A percentile compares a stretch with the other conserved stretches of the same genome.
phyloP scores from a whole-genome alignment of 2,888 invertebrate species.

The Penaeus monodon region DNA sequence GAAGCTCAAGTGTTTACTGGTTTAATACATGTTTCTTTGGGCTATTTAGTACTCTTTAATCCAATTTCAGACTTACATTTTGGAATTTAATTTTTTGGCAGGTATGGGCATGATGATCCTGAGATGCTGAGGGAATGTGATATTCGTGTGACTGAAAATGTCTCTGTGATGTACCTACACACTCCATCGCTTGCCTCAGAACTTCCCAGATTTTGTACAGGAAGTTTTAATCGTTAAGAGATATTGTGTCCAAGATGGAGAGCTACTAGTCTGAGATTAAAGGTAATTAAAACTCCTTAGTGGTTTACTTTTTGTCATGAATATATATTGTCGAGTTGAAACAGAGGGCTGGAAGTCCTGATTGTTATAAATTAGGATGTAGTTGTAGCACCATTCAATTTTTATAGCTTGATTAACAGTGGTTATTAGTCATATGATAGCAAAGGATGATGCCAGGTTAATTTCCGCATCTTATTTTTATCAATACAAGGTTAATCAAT shows the following conservation, averaged over 20 bases:
- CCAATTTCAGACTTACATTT: no score
- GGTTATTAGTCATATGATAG: not conserved
- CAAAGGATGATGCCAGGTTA: no score
- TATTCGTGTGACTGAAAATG: slow-evolving; percentile 82
- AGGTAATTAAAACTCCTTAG: slow-evolving; percentile 66
- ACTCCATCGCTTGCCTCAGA: slow-evolving; percentile 92
- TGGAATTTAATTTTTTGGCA: slow-evolving; percentile 67
- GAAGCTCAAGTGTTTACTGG: no score
- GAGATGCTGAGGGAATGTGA: slow-evolving; percentile 74
- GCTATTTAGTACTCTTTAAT: no score
- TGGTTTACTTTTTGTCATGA: not conserved
- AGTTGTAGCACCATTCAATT: not conserved
- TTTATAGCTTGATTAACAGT: not conserved
- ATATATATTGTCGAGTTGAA: not conserved
- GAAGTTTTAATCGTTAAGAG: slow-evolving; percentile 86
- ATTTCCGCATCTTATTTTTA: slow-evolving; percentile 25
- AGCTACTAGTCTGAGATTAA: slow-evolving; percentile 75
- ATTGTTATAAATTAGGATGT: no score
- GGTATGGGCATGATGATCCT: slow-evolving; percentile 74
- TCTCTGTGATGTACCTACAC: slow-evolving; percentile 91
- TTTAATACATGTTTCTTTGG: no score
- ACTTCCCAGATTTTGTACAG: slow-evolving; percentile 85
- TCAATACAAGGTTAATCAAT: slow-evolving; percentile 52
- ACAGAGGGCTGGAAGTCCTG: no score
- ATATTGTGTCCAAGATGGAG: slow-evolving; percentile 80